Base-by-base conservation (phyloP, 2,113 vertebrate genomes). In the Saguinus imperator region DNA sequence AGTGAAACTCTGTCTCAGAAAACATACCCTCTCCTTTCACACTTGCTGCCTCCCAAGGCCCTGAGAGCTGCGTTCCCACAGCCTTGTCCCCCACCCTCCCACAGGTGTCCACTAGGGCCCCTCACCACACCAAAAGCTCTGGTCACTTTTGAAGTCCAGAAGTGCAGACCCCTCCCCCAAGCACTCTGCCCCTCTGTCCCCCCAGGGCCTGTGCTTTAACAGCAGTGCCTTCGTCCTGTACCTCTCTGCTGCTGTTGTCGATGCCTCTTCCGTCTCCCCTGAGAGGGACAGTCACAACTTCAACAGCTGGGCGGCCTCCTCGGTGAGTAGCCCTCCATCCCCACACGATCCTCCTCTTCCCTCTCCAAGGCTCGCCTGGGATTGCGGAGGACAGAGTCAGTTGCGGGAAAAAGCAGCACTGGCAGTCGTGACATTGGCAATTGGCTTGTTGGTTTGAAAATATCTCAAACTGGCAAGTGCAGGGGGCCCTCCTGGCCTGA, bases 241-340 rank as follows among this genome's bases (percentile, higher is more conserved):
- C 98, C 98, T 99, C 98, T 98, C 99, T n/a, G 98, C 99, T 40
- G 99, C 99, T 48, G 97, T 99, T 17, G 98, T 99, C 83, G 98
- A 99, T 12, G 99, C 99, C 6, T 94, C 98, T 68, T 99, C 99
- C 4, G 98, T 99, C 88, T 98, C 97, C 92, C 98, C 98, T 8
- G 99, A 99, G 89, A 97, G 91, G 61, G 98, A 98, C 58, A 98
- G 97, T n/a, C 99, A 99, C 98, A 99, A 99, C 97, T 99, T 99
- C 98, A 99, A 99, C 98, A 99, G 99, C 98, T 99, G 99, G 99
- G 98, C 99, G 2, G 99, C 99, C 96, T 99, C 99, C 16, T 99
- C 99, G 91, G 99, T 99, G 98, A 99, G 99, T 98, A 1, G 9
- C 21, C 61, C 88, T 57, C 17, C 45, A 1, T 14, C 37, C 52